These are phyloP conservation scores for Nannospalax galili DNA, from an alignment of 2,113 vertebrate genomes.

Conservation along the genomic window DNA sequence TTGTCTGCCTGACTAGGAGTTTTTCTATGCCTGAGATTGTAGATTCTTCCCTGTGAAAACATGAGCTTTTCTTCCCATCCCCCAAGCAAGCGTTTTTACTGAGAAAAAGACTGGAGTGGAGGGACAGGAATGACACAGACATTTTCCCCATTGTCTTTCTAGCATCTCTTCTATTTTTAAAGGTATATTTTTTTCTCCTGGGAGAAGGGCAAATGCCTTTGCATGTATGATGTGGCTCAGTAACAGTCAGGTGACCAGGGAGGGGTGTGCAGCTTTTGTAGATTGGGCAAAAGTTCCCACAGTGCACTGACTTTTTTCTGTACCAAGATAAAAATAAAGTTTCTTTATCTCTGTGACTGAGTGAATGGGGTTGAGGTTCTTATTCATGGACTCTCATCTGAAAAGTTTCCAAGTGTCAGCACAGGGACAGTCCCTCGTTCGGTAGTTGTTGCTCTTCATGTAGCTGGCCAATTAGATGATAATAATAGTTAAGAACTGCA, in stretches of 20 bases:
- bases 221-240: background rate
- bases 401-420: background rate
- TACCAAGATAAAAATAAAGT: conserved; percentile 38
- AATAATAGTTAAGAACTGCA: background rate
- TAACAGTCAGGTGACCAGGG: background rate
- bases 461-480: background rate
- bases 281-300: background rate
- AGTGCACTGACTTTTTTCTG: background rate
- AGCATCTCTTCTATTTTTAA: conserved; percentile 56
- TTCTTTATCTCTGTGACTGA: conserved; percentile 31
- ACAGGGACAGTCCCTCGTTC: background rate
- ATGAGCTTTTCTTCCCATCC: background rate
- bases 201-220: conserved; percentile 9
- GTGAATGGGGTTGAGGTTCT: conserved; percentile 17
- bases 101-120: conserved; percentile 13
- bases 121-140: background rate
- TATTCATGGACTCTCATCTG: background rate
- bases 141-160: conserved; percentile 22
- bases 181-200: conserved; percentile 26
- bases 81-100: background rate
- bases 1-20: conserved; percentile 20
- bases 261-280: conserved; percentile 6
- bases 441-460: background rate
- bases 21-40: conserved; percentile 6
- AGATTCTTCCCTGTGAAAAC: conserved; percentile 39